These are phyloP conservation scores for Fukomys damarensis DNA, from an alignment of 2,113 vertebrate species.

Conservation along the genomic window DNA sequence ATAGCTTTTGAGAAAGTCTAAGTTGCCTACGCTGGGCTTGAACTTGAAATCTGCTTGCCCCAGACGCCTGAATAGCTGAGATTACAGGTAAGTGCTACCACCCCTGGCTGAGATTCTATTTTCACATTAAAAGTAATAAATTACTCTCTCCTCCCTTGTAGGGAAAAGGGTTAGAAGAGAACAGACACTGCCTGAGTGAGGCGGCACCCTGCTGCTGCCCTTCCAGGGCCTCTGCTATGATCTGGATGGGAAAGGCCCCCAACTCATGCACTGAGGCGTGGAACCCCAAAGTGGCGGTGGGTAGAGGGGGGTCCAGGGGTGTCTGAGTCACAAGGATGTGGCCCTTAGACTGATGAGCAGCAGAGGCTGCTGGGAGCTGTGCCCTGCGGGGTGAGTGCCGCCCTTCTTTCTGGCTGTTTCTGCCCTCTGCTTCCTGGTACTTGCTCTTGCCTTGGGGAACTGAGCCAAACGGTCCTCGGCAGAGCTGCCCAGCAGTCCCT, in stretches of 20 bases:
- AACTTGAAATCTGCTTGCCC: not conserved
- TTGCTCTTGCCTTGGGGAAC: not conserved
- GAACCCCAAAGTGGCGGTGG: not conserved
- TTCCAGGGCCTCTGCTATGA: not conserved
- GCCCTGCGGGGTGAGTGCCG: not conserved
- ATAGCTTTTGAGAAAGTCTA: not conserved
- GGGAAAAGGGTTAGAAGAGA: not conserved
- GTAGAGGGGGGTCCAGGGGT: not conserved
- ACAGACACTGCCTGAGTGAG: not conserved
- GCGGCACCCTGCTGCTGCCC: not conserved
- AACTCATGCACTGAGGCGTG: fast-evolving
- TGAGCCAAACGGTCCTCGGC: not conserved
- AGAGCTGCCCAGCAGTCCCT: not conserved
- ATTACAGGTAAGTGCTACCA: too few relatives aligned
- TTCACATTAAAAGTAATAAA: not conserved
- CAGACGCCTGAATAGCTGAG: not conserved
- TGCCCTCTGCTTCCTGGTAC: not conserved
- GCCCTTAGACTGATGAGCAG: too few relatives aligned
- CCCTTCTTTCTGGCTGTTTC: not conserved
- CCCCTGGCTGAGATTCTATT: not conserved
- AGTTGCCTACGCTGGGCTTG: not conserved
- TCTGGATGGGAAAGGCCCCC: not conserved
- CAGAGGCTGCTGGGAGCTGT: not conserved
- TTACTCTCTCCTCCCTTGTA: not conserved
- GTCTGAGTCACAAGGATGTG: not conserved